Conservation (phyloP, 2,797 vertebrate species). For the Coilia nasus region DNA sequence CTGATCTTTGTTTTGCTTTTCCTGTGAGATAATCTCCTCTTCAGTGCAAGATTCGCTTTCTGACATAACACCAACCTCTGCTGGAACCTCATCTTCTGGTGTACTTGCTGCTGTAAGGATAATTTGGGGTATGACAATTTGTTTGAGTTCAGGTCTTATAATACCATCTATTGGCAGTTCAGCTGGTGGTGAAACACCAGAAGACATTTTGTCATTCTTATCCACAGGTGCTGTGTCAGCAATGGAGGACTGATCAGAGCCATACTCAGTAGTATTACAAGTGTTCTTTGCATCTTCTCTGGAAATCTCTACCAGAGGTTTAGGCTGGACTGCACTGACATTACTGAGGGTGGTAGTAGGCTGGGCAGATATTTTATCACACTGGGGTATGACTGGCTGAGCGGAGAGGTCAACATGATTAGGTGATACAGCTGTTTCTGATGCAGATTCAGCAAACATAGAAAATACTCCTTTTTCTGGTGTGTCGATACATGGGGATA, state of each 20-base stretch:
- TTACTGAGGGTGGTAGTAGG: background rate
- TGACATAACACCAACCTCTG: constrained; percentile 47
- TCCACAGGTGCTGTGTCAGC: background rate
- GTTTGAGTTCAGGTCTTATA: constrained; percentile 42
- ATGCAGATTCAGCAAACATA: constrained; percentile 27
- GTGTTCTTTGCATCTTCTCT: too few species aligned
- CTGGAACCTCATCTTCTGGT: constrained; percentile 62
- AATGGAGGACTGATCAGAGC: background rate
- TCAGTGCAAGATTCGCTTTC: constrained; percentile 13
- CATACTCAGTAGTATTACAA: too few species aligned
- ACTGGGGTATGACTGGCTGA: background rate
- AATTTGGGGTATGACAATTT: constrained; percentile 72
- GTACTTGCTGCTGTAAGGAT: constrained; percentile 75
- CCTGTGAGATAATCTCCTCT: background rate
- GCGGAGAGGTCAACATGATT: background rate
- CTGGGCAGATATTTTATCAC: background rate
- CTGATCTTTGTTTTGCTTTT: background rate
- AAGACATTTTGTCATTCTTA: background rate
- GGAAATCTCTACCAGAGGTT: background rate
- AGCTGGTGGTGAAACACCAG: constrained; percentile 19
- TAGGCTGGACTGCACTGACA: background rate
- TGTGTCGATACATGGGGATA: constrained; percentile 55
- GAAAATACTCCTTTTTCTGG: constrained; percentile 33
- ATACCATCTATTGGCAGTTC: constrained; percentile 31
- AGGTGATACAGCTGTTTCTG: background rate